Base-by-base conservation (phyloP, 2,113 vertebrate species). In the Capra hircus region DNA sequence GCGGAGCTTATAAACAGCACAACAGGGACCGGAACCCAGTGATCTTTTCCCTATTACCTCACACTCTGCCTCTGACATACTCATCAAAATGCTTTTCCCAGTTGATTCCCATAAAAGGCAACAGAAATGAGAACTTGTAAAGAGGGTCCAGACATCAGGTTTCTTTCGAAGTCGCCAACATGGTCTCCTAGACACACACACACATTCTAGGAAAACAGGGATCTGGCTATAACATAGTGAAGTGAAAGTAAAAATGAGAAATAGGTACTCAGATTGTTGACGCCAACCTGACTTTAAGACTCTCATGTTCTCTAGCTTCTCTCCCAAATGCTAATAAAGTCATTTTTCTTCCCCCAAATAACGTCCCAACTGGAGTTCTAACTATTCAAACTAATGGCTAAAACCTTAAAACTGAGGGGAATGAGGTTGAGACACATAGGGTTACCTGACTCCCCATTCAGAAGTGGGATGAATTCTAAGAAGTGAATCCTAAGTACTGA, bases 191-290 rank as follows among this genome's bases (percentile, higher is more conserved):
- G 50, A 96, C 13, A 92, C 21, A 94, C 6, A 60, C 27, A 84
- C 27, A 45, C 7, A 45, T 62, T 93, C 40, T 53, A 67, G 53
- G 78, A 87, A 96, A 89, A 78, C 1, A 53, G 11, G 27, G 12
- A 64, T 93, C 45, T 91, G 45, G 80, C 55, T 93, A n/a, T 23
- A 94, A 84, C 7, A 82, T 59, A 90, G 62, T 40, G 67, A 74
- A 74, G 67, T 40, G 67, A 74, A 74, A 40, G 67, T 88, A 43
- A 97, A 93, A 98, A 92, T 95, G 30, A 94, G 59, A 94, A 91
- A 89, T 4, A 10, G 11, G 62, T 82, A 27, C 89, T 86, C 14
- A 52, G 78, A 28, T 28, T 93, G 21, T 7, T 82, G 43, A 52
- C 57, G 45, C 21, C 81, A 92, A 57, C 88, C 15, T 93, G 62